Base-by-base conservation (phyloP, 2,888 invertebrate species). In the Prosapia bicincta region DNA sequence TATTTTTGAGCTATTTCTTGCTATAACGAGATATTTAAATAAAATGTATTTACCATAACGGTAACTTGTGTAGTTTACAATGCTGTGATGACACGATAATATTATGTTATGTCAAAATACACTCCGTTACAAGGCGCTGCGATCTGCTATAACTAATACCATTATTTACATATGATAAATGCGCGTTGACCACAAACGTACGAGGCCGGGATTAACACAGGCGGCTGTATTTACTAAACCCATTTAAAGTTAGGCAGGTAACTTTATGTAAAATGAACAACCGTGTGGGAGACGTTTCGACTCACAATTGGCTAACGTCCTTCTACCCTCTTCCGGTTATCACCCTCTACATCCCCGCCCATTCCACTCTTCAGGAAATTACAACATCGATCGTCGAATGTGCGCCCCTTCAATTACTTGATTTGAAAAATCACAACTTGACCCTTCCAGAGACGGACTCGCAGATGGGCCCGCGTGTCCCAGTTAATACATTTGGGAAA, bases 301-400 rank as follows among this genome's bases (percentile, higher is more conserved):
- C 20, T 54, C 54, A 54, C 54, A 54, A 54, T 54, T 54, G 54
- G 54, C 54, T 54, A 20, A n/a, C n/a, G 54, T 54, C 54, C 54
- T 54, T 54, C 54, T 54, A 20, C 54, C 54, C 54, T 54, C 54
- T 54, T 54, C 54, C 54, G 54, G 54, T 54, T 54, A 54, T 54
- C 54, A 54, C 54, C 54, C 54, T 54, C 54, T 54, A 54, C 54
- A 54, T 54, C 20, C 54, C 54, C 54, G 54, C 54, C 54, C 54
- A 54, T 54, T 54, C 20, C 54, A 20, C 54, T 54, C 54, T 54
- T 54, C 54, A 54, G 54, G 54, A 54, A 54, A 54, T 54, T 54
- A 54, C 54, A 54, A 54, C 54, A 54, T 54, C 54, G 54, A 54
- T 54, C 54, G 54, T 54, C 54, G 54, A 54, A 54, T 54, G 54